A percentile compares a stretch with the other conserved stretches of the same genome.
phyloP scores from a whole-genome alignment of 2,113 vertebrate species.

The Pteruthius melanotis region DNA sequence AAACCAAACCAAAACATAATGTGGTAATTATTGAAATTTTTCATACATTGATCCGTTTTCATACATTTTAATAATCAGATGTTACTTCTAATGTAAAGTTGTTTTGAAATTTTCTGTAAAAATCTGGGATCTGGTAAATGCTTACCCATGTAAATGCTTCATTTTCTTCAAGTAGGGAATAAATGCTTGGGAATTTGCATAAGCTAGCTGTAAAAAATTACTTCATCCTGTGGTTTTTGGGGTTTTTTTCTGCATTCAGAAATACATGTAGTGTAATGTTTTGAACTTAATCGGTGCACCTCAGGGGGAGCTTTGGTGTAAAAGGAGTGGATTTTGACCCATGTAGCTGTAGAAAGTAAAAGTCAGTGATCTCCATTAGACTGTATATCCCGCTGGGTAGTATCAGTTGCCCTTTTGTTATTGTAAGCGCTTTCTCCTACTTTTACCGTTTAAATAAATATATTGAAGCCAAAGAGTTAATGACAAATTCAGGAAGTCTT shows the following conservation, averaged over 20 bases:
- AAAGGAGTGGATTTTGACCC: constrained; percentile 40
- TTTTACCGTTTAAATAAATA: constrained; percentile 72
- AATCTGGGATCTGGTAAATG: not conserved
- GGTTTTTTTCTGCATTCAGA: not conserved
- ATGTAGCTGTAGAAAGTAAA: constrained; percentile 47
- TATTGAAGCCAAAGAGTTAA: constrained; percentile 68
- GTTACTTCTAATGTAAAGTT: not conserved
- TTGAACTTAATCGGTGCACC: not conserved
- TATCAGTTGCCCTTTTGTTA: constrained; percentile 65
- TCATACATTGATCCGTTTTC: not conserved
- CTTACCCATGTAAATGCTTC: not conserved
- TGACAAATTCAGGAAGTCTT: constrained; percentile 69
- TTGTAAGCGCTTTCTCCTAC: constrained; percentile 60
- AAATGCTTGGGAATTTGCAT: not conserved
- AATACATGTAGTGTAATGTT: not conserved
- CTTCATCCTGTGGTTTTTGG: not conserved
- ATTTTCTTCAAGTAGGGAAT: not conserved
- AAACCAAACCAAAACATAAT: not conserved
- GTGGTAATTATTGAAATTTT: constrained; percentile 9
- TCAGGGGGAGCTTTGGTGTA: not conserved
- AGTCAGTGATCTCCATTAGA: constrained; percentile 55
- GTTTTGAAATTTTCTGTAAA: not conserved
- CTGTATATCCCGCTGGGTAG: constrained; percentile 56
- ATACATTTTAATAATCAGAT: constrained; percentile 24
- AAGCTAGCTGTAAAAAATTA: not conserved